Conservation (phyloP, 2,797 vertebrate genomes). For the Pachyuromys duprasi region DNA sequence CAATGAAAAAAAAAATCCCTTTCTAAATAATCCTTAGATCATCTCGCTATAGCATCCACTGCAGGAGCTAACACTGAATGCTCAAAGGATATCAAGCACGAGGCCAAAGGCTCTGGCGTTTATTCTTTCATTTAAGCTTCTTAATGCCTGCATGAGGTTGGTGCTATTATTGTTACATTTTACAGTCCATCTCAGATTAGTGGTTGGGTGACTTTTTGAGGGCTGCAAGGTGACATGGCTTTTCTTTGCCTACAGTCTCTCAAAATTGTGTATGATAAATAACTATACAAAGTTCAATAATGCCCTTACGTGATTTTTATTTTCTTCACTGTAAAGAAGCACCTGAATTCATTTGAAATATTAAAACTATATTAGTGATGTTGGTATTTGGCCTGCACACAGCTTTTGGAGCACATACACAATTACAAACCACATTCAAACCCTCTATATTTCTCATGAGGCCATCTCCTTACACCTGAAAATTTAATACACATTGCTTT, state of each 20-base stretch:
- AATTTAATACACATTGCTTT: not conserved
- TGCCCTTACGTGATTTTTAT: conserved; percentile 60
- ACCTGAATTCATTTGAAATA: conserved; percentile 54
- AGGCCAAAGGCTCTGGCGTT: not conserved
- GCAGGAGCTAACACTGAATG: not conserved
- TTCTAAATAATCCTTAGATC: conserved; percentile 41
- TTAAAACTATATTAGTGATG: not conserved
- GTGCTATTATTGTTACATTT: not conserved
- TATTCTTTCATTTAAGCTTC: conserved; percentile 8
- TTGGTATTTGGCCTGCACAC: conserved; percentile 32
- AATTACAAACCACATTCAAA: conserved; percentile 30
- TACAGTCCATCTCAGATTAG: not conserved
- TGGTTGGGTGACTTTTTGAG: conserved; percentile 30
- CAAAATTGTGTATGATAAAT: conserved; percentile 6
- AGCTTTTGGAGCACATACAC: not conserved
- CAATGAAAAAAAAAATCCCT: conserved; percentile 37
- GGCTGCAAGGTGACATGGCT: not conserved
- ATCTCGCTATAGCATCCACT: not conserved
- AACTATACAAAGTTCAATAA: conserved; percentile 57
- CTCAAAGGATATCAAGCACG: not conserved
- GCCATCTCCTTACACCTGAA: not conserved
- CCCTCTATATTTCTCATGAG: not conserved
- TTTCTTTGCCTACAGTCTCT: conserved; percentile 5
- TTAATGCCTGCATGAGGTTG: not conserved
- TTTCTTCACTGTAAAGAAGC: conserved; percentile 43